phyloP scores from a whole-genome alignment of 2,888 invertebrate species.

The Halictus ligatus region DNA sequence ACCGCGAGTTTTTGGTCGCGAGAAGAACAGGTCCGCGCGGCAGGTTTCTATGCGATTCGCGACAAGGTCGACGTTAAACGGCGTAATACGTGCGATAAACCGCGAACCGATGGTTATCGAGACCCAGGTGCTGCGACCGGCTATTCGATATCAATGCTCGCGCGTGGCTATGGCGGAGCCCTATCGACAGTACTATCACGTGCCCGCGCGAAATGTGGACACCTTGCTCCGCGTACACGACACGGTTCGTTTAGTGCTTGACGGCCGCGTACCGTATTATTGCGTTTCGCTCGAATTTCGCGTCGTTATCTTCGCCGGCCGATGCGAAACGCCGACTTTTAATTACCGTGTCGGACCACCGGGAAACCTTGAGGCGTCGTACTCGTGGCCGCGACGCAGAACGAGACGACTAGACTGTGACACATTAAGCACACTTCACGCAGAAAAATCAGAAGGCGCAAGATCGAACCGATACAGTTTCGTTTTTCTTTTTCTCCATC shows the following conservation, averaged over 20 bases:
- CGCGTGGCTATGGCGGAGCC: slow-evolving; percentile 25
- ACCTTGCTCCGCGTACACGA: slow-evolving; percentile 31
- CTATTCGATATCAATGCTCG: slow-evolving; percentile 32
- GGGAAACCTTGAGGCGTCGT: not conserved
- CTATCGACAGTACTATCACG: slow-evolving; percentile 50
- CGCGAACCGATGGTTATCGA: slow-evolving; percentile 35
- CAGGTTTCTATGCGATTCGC: slow-evolving; percentile 8
- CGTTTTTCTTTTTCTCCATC: not conserved
- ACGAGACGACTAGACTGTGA: not conserved
- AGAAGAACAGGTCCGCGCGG: not conserved
- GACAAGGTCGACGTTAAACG: slow-evolving; percentile 5
- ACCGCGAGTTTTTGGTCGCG: not conserved
- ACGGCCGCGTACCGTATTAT: slow-evolving; percentile 15
- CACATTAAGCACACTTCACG: not conserved
- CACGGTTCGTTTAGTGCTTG: slow-evolving; percentile 38
- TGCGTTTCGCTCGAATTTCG: not conserved
- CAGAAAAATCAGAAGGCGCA: not conserved
- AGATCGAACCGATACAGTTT: not conserved
- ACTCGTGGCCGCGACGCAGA: not conserved
- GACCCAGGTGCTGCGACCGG: not conserved
- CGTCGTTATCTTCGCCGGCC: slow-evolving; percentile 16
- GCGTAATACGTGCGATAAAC: slow-evolving; percentile 19
- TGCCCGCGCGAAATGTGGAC: slow-evolving; percentile 31
- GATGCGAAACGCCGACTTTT: slow-evolving; percentile 8
- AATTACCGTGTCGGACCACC: not conserved